Conservation (phyloP, 2,113 vertebrate species). For the Cyprinus carpio region DNA sequence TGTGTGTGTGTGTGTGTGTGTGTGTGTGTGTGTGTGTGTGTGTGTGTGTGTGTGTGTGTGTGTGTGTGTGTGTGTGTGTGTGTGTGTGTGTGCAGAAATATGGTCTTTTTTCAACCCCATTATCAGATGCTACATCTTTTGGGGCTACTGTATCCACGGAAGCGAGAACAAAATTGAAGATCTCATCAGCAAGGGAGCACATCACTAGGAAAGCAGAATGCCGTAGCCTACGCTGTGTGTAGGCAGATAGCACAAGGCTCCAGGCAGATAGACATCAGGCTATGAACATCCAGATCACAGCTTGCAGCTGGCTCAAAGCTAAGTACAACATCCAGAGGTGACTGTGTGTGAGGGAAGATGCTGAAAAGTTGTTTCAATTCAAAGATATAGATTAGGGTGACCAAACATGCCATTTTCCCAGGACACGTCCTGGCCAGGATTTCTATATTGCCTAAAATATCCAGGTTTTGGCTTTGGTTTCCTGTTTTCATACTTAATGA, state of each 20-base stretch:
- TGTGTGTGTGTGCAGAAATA: background rate
- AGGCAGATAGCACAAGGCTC: conserved; percentile 35
- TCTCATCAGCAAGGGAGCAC: conserved; percentile 38
- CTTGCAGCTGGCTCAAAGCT: conserved; percentile 14
- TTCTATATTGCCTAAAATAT: too few relatives aligned
- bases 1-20: too few relatives aligned
- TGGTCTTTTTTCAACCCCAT: conserved; percentile 9
- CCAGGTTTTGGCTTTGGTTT: too few relatives aligned
- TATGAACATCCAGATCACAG: conserved; percentile 37
- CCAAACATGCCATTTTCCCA: too few relatives aligned
- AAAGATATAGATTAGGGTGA: too few relatives aligned
- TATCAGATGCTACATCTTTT: conserved; percentile 30
- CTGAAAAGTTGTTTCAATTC: background rate
- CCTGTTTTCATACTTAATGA: too few relatives aligned
- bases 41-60: too few relatives aligned
- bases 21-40: too few relatives aligned
- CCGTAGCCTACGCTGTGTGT: conserved; percentile 35
- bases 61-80: too few relatives aligned
- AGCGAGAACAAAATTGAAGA: conserved; percentile 34
- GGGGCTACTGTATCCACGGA: conserved; percentile 23
- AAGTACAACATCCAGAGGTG: conserved; percentile 13
- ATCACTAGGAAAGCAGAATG: conserved; percentile 20
- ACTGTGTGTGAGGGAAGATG: background rate
- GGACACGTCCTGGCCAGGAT: too few relatives aligned
- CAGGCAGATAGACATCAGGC: conserved; percentile 23